These are phyloP conservation scores for Allophyes oxyacanthae DNA, from an alignment of 2,888 invertebrate genomes.

Conservation along the genomic window DNA sequence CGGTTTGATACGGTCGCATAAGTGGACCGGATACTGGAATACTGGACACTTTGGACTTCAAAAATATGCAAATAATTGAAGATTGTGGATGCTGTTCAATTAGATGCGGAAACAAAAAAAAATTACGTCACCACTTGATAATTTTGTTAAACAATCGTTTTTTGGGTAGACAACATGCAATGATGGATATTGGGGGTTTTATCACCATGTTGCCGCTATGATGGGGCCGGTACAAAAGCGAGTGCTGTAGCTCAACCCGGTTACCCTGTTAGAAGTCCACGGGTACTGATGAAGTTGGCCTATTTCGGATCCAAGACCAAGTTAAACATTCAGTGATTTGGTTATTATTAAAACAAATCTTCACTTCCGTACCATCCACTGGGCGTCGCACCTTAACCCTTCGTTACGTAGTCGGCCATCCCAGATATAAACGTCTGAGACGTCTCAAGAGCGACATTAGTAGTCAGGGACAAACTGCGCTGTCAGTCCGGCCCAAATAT, in stretches of 20 bases:
- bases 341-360: not conserved
- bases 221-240: too few species aligned
- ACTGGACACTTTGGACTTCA: slow-evolving; percentile 31
- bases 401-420: slow-evolving; percentile 66
- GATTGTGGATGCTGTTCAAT: slow-evolving; percentile 4
- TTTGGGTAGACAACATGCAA: too few species aligned
- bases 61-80: slow-evolving; percentile 5
- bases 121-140: too few species aligned
- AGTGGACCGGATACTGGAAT: slow-evolving; percentile 53
- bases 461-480: slow-evolving; percentile 66
- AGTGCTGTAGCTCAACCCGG: too few species aligned
- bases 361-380: slow-evolving; percentile 9
- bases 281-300: too few species aligned
- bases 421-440: slow-evolving; percentile 74
- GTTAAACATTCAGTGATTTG: not conserved
- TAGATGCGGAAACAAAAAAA: not conserved
- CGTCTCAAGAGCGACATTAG: slow-evolving; percentile 70
- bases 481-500: slow-evolving; percentile 62
- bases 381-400: slow-evolving; percentile 57
- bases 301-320: not conserved
- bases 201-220: too few species aligned
- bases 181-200: too few species aligned
- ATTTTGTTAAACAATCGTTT: not conserved
- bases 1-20: slow-evolving; percentile 64
- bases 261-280: too few species aligned